Base-by-base conservation (phyloP, 2,888 invertebrate genomes). In the Venusia cambrica region DNA sequence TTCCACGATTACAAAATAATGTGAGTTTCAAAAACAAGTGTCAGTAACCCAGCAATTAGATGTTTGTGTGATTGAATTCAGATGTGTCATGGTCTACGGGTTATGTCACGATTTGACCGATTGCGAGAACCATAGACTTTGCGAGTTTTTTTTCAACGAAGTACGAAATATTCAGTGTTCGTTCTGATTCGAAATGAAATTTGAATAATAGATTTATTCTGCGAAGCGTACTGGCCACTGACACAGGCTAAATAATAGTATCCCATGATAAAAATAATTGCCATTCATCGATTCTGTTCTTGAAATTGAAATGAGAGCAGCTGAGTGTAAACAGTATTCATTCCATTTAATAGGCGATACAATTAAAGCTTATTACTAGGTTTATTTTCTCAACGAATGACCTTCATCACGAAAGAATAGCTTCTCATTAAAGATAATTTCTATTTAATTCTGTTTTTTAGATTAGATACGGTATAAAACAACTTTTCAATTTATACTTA, bases 101-200 rank as follows among this genome's bases (percentile, higher is more conserved):
- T 34, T 28, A 25, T 15, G 28, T 18, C 39, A 16, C 29, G 49
- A 50, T 50, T 24, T 49, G 47, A 47, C 49, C 47, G 49, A 50
- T 50, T 45, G 38, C 27, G 17, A 34, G 29, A 45, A 43, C 37
- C 5, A 11, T 16, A 5, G 5, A 4, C 2, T 40, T 40, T 22
- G 11, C 25, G 11, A 33, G 20, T 24, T 7, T 27, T 26, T 38
- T 35, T 42, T 27, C 5, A 22, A 12, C 18, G 25, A 30, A 29
- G 14, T 26, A 30, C 14, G 24, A 22, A 38, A 45, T 44, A 41
- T 41, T 44, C 43, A 46, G 1, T 11, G 9, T 14, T 22, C 13
- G 15, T 25, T 25, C 29, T 5, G 15, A 29, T 33, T 18, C 17
- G 7, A 33, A 24, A 20, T 30, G 17, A 10, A 20, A 39, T 25